Evolutionary conservation across 2,888 invertebrate genomes (phyloP), one percentile per base, ranked within the genome.

Genomic region (Graphium colonna): DNA sequence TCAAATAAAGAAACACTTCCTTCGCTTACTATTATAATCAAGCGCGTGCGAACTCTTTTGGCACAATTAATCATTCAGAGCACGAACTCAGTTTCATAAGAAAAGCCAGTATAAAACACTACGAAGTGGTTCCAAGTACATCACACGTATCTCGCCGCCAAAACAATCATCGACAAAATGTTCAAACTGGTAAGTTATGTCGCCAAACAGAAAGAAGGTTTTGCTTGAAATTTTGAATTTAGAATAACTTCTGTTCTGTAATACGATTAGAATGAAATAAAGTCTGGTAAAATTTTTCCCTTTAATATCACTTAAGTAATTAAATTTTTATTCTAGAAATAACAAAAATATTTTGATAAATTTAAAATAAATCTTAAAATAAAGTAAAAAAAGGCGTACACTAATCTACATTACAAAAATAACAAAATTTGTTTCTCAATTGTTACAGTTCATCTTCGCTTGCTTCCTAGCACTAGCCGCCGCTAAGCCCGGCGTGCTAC

Each of bases 171-270:
- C n/a, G n/a, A n/a, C 36, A 71, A 80, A 67, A 90, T 90, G 90
- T 84, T 73, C 53, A 77, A 75, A 68, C 60, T 73, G 57, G 77
- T 77, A 58, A 73, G 71, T 64, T 9, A 16, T 9, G 9, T 33
- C 4, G 4, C 8, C 8, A 28, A 28, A 8, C 8, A 4, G 8
- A 28, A 28, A 4, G 8, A 28, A 7, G 28, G 8, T 28, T 28
- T 28, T 7, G 28, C 8, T 28, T n/a, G n/a, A 39, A 39, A 15
- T 9, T 9, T 15, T 39, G 7, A 7, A 4, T 28, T 28, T 8
- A 28, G n/a, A n/a, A n/a, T n/a, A 7, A 4, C 28, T 28, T 28
- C 28, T 28, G 28, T 28, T 8, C 8, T 28, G 4, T 28, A 8
- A 28, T 4, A 28, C 28, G 8, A 28, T 8, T 7, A 8, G 5